Percentiles rank a stretch among this genome's conserved stretches.
Conservation (phyloP, 2,113 vertebrate species). For the Nerophis lumbriciformis region DNA sequence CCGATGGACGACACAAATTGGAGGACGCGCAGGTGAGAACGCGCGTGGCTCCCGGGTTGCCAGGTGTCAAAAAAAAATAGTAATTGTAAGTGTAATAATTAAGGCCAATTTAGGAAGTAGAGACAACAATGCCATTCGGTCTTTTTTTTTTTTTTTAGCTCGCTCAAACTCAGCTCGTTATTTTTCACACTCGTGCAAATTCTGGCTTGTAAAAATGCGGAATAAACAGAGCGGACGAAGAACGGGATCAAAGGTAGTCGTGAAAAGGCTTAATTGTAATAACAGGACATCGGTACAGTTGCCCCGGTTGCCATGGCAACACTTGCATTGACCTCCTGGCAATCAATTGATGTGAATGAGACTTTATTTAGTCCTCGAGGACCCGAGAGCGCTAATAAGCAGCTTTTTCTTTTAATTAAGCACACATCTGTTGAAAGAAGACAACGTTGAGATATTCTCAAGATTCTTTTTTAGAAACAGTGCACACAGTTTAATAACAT, state of each 20-base stretch:
- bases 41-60: background rate
- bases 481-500: too few relatives aligned
- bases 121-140: background rate
- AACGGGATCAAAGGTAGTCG: slow-evolving; percentile 50
- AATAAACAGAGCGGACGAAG: slow-evolving; percentile 11
- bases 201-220: background rate
- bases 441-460: too few relatives aligned
- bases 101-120: slow-evolving; percentile 5
- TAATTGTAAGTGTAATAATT: slow-evolving; percentile 6
- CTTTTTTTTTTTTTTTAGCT: background rate
- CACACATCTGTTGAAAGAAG: too few relatives aligned
- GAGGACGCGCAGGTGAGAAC: too few relatives aligned
- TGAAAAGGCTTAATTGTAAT: slow-evolving; percentile 71
- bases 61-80: slow-evolving; percentile 13
- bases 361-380: background rate
- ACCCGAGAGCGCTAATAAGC: too few relatives aligned
- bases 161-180: background rate
- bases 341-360: slow-evolving; percentile 4
- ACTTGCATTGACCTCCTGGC: slow-evolving; percentile 31
- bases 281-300: slow-evolving; percentile 50
- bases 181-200: too few relatives aligned
- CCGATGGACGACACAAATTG: slow-evolving; percentile 5
- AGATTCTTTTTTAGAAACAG: too few relatives aligned
- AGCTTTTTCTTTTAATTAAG: too few relatives aligned
- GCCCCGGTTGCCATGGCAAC: slow-evolving; percentile 64